Evolutionary conservation across 2,888 invertebrate genomes (phyloP).

Genomic region (Dryococelus australis): DNA sequence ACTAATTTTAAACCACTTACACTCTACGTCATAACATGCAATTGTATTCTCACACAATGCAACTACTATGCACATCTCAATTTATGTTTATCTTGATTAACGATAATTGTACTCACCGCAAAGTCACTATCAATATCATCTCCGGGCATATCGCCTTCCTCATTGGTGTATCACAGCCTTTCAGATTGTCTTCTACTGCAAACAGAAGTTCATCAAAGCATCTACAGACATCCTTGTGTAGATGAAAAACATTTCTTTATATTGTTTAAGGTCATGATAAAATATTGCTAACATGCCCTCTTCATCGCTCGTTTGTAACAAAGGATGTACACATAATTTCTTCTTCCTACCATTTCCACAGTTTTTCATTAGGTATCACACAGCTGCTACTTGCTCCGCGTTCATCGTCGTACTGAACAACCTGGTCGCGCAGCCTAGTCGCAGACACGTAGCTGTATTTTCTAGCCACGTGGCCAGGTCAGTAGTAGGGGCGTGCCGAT

Average conservation of each 20-base stretch:
- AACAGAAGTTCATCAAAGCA: not conserved
- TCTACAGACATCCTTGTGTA: slow-evolving; percentile 1
- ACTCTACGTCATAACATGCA: not conserved
- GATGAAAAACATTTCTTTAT: not conserved
- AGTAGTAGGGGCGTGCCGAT: no score
- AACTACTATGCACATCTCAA: no score
- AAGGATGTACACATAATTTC: not conserved
- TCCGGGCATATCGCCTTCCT: slow-evolving; percentile 4
- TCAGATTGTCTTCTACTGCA: not conserved
- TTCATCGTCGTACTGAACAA: not conserved
- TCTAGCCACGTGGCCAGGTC: no score
- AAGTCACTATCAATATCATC: slow-evolving; percentile 13
- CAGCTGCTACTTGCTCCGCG: slow-evolving; percentile 16
- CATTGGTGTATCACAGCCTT: slow-evolving; percentile 19
- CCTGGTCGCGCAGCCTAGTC: not conserved
- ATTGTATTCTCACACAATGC: not conserved
- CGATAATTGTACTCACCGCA: slow-evolving; percentile 17
- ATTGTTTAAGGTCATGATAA: not conserved
- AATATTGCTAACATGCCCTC: not conserved
- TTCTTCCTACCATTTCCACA: not conserved
- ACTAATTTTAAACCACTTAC: not conserved
- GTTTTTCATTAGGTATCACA: not conserved
- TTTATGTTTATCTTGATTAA: no score
- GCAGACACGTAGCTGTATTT: not conserved
- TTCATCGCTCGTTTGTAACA: not conserved